phyloP scores from a whole-genome alignment of 2,797 vertebrate genomes.

The Balearica regulorum region DNA sequence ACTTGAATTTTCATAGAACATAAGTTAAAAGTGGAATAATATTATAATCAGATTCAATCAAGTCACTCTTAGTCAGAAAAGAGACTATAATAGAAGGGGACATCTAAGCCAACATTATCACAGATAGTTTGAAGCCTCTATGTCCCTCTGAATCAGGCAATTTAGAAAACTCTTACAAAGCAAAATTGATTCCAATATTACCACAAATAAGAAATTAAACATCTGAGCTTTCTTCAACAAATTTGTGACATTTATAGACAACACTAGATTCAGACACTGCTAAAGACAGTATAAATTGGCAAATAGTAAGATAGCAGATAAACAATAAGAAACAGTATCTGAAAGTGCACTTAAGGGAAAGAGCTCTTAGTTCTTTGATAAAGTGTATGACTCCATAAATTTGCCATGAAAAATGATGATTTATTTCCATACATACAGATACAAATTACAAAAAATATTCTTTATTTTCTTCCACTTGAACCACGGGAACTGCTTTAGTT shows the following conservation, averaged over 20 bases:
- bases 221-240: background rate
- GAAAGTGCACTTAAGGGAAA: background rate
- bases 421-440: background rate
- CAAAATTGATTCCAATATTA: background rate
- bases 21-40: background rate
- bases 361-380: background rate
- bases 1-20: background rate
- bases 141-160: background rate
- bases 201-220: background rate
- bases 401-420: background rate
- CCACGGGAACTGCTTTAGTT: background rate
- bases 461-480: background rate
- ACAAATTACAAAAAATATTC: background rate
- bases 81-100: background rate
- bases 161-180: background rate
- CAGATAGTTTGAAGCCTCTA: background rate
- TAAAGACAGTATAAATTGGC: background rate
- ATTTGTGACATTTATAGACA: background rate
- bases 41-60: background rate
- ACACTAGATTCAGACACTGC: background rate
- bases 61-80: background rate
- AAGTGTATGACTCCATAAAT: background rate
- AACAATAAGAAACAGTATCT: background rate
- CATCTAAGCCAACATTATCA: background rate
- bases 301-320: background rate